phyloP scores from a whole-genome alignment of 2,888 invertebrate genomes.

The Isotomurus palustris region DNA sequence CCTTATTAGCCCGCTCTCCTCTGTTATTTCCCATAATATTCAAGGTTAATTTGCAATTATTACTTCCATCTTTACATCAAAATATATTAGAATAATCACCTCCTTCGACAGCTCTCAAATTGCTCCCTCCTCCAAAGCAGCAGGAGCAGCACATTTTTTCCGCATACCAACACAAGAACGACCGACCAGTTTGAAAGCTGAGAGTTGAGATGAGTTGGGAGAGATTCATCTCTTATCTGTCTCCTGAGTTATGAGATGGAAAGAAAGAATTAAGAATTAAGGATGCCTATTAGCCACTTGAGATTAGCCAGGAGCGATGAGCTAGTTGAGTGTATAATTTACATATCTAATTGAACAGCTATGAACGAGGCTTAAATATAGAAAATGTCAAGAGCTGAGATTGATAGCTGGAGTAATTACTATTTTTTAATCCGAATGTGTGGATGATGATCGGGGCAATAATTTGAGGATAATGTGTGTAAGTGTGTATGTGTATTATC shows the following conservation, averaged over 20 bases:
- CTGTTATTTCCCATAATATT: slow-evolving; percentile 12
- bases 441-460: no score
- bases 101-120: neutral
- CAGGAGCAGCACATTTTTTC: slow-evolving; percentile 2
- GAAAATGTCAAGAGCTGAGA: slow-evolving; percentile 17
- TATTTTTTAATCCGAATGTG: no score
- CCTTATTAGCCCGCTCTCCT: slow-evolving; percentile 2
- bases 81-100: neutral
- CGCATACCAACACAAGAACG: slow-evolving; percentile 6
- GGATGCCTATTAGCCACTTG: slow-evolving; percentile 8
- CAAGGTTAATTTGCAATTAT: slow-evolving; percentile 29
- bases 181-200: no score
- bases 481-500: no score
- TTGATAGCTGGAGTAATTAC: slow-evolving; percentile 16
- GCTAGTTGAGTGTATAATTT: slow-evolving; percentile 26
- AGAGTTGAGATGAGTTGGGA: no score
- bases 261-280: neutral
- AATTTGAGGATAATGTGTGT: no score
- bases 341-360: slow-evolving; percentile 26
- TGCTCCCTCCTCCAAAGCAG: neutral
- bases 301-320: neutral
- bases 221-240: slow-evolving; percentile 4
- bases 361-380: slow-evolving; percentile 19
- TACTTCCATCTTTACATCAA: neutral
- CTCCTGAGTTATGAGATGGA: neutral